Percentiles rank a stretch among this genome's conserved stretches.
phyloP scores from a whole-genome alignment of 2,888 invertebrate species.

The Biston stratarius region DNA sequence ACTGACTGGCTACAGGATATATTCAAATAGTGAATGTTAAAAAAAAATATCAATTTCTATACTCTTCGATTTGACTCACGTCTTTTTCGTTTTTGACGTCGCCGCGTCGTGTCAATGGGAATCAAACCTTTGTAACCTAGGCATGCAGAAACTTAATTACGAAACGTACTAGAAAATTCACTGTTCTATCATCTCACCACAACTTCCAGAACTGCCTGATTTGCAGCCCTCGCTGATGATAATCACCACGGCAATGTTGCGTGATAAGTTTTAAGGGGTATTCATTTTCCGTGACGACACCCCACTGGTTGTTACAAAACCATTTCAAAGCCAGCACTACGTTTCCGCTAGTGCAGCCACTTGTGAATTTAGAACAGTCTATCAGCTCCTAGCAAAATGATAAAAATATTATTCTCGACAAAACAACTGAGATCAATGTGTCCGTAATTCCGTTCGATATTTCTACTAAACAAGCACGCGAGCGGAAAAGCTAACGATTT shows the following conservation, averaged over 20 bases:
- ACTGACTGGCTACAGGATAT: no score
- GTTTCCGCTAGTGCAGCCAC: conserved; percentile 39
- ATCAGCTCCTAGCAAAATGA: conserved; percentile 52
- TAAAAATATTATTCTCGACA: background rate
- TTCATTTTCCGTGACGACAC: conserved; percentile 45
- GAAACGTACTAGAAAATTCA: background rate
- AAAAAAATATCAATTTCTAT: no score
- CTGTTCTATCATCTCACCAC: background rate
- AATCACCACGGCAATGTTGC: conserved; percentile 29
- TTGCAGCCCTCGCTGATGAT: background rate
- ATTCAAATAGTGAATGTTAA: no score
- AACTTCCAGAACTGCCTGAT: conserved; percentile 15
- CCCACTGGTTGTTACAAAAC: conserved; percentile 19
- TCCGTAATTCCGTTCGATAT: no score
- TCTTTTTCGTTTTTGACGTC: no score
- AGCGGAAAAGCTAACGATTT: no score
- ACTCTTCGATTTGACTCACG: no score
- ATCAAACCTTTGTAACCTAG: no score
- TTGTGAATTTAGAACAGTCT: conserved; percentile 46
- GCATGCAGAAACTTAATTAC: no score
- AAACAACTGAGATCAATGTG: no score
- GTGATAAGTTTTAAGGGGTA: conserved; percentile 54
- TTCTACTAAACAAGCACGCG: no score
- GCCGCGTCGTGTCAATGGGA: no score
- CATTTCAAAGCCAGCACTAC: conserved; percentile 35